A percentile compares a stretch with the other conserved stretches of the same genome.
Conservation (phyloP, 1,140 invertebrate genomes). For the Ooceraea biroi region DNA sequence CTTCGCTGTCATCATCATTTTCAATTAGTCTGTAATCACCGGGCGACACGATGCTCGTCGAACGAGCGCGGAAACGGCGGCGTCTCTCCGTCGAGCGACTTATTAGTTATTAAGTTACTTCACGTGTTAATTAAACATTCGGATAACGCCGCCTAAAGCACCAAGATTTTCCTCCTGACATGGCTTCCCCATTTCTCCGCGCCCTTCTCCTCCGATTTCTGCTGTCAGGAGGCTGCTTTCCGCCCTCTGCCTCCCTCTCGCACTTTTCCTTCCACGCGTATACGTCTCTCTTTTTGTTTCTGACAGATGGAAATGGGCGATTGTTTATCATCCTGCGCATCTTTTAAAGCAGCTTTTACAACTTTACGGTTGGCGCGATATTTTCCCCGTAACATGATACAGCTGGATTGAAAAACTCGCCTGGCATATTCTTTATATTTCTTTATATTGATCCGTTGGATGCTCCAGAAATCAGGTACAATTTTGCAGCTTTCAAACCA, state of each 20-base stretch:
- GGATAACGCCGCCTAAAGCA: constrained; percentile 66
- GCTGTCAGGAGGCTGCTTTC: not conserved
- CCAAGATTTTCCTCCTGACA: not conserved
- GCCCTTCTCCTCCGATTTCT: not conserved
- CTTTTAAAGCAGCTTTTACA: constrained; percentile 46
- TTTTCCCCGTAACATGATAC: constrained; percentile 37
- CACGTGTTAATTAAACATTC: constrained; percentile 79
- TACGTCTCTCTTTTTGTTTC: not conserved
- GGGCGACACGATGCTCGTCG: constrained; percentile 61
- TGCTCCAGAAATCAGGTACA: not conserved
- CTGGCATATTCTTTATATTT: constrained; percentile 13
- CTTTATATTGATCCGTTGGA: constrained; percentile 15
- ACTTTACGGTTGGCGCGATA: constrained; percentile 42
- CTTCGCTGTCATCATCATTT: constrained; percentile 78
- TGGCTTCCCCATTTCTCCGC: constrained; percentile 47
- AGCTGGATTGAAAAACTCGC: constrained; percentile 42
- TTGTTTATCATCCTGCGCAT: constrained; percentile 68
- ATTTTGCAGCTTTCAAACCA: not conserved
- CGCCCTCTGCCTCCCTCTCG: constrained; percentile 35
- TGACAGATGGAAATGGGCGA: constrained; percentile 63
- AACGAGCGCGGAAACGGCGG: constrained; percentile 3
- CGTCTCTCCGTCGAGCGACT: constrained; percentile 55
- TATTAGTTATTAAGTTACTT: constrained; percentile 78
- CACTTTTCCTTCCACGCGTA: not conserved
- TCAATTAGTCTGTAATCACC: constrained; percentile 79